phyloP scores from a whole-genome alignment of 2,888 invertebrate species.

The Cinara cedri region DNA sequence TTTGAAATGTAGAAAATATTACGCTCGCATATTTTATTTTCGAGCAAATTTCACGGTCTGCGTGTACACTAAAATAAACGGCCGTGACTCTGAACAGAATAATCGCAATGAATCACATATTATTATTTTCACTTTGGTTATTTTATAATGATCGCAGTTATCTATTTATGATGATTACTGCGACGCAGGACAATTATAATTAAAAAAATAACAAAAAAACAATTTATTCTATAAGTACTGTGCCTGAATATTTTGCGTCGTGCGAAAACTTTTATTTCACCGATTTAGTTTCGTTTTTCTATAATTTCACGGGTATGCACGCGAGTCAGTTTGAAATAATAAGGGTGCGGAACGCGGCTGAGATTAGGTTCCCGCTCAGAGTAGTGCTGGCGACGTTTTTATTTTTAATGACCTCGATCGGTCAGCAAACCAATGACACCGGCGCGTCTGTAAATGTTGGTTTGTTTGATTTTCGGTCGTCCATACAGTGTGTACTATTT shows the following conservation, averaged over 20 bases:
- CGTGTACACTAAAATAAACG: slow-evolving; percentile 6
- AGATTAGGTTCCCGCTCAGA: too few relatives aligned
- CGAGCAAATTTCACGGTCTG: slow-evolving; percentile 17
- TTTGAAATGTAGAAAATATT: not conserved
- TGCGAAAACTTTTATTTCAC: too few relatives aligned
- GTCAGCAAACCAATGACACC: not conserved
- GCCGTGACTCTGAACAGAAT: slow-evolving; percentile 32
- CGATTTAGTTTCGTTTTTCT: not conserved
- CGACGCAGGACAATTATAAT: not conserved
- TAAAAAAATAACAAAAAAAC: not conserved
- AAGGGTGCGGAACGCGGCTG: too few relatives aligned
- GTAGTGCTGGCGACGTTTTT: not conserved
- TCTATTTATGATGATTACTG: not conserved
- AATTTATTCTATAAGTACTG: not conserved
- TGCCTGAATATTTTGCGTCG: too few relatives aligned
- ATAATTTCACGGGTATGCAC: not conserved
- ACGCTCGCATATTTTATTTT: not conserved
- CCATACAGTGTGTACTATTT: not conserved
- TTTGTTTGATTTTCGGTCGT: too few relatives aligned
- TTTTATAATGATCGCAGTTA: not conserved
- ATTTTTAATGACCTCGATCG: not conserved
- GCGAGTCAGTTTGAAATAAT: not conserved
- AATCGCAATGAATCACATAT: not conserved
- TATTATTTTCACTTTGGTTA: not conserved
- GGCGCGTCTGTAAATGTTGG: too few relatives aligned